phyloP scores from a whole-genome alignment of 1,140 invertebrate species.

The Ips typographus region DNA sequence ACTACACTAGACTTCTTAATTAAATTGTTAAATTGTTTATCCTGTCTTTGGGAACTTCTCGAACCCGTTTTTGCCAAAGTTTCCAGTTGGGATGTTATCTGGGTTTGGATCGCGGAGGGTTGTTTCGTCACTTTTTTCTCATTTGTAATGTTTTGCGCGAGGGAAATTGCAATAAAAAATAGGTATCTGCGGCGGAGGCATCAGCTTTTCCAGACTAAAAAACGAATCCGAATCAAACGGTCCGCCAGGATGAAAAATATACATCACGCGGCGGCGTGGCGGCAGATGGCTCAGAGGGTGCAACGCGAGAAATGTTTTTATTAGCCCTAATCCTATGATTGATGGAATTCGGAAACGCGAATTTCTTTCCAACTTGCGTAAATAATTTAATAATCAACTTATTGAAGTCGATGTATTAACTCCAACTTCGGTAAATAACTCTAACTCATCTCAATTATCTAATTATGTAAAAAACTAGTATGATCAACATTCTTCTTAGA shows the following conservation, averaged over 20 bases:
- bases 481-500: no score
- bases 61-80: conserved; percentile 20
- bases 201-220: conserved; percentile 31
- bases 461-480: no score
- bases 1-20: conserved; percentile 42
- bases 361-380: conserved; percentile 18
- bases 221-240: conserved; percentile 38
- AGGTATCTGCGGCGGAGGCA: conserved; percentile 24
- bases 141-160: background rate
- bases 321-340: conserved; percentile 52
- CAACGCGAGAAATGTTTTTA: conserved; percentile 52
- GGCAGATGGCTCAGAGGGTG: conserved; percentile 47
- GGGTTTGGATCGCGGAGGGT: background rate
- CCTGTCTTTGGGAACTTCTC: conserved; percentile 20
- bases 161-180: conserved; percentile 16
- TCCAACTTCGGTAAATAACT: no score
- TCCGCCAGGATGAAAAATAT: conserved; percentile 41
- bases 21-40: conserved; percentile 39
- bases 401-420: no score
- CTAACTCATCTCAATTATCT: no score
- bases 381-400: conserved; percentile 22
- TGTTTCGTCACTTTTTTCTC: background rate
- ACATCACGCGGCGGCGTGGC: conserved; percentile 36
- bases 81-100: background rate
- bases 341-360: conserved; percentile 45